Base-by-base conservation (phyloP, 2,797 vertebrate species). In the Tapera naevia region DNA sequence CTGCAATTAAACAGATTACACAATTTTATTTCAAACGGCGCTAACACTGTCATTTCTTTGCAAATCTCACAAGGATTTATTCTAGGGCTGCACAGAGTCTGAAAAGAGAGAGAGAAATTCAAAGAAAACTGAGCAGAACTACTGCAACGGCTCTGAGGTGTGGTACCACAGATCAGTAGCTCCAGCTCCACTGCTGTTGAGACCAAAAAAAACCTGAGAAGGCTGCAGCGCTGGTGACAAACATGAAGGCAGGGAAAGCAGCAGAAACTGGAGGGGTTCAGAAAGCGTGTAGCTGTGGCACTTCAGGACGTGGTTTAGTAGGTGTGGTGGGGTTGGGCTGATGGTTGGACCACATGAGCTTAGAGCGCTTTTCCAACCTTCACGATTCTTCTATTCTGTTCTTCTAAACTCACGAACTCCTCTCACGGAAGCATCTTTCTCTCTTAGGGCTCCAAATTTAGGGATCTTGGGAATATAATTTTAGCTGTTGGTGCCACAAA, bases 1-100 rank as follows among this genome's bases (percentile, higher is more conserved):
- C 99, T 99, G 97, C 32, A 97, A 98, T 85, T 62, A 69, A 93
- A 92, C 93, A 97, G 69, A 97, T 25, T 8, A 74, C 10, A 62
- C 80, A 7, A 25, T 53, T 88, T 95, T 54, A 96, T 37, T 96
- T 33, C 84, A 75, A 64, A 80, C 79, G 54, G 61, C 78, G 86
- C 3, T 48, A 82, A 75, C 75, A 30, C 27, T 75, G 43, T 22
- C 46, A 27, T 83, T 88, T 41, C 39, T 94, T 51, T 54, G 17
- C 48, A 12, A 32, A 60, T n/a, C 81, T 87, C 70, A 62, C 15
- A 54, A 80, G 22, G 35, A 89, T 61, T 96, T 91, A 78, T 57
- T 45, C 58, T 7, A 83, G 54, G 54, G 46, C 27, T 80, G 23
- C 6, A 3, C 2, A 37, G 17, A 79, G 17, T 13, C 50, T 81